Percentiles rank a stretch among this genome's conserved stretches.
Evolutionary conservation across 2,888 invertebrate genomes (phyloP).

Genomic region (Cancer borealis): DNA sequence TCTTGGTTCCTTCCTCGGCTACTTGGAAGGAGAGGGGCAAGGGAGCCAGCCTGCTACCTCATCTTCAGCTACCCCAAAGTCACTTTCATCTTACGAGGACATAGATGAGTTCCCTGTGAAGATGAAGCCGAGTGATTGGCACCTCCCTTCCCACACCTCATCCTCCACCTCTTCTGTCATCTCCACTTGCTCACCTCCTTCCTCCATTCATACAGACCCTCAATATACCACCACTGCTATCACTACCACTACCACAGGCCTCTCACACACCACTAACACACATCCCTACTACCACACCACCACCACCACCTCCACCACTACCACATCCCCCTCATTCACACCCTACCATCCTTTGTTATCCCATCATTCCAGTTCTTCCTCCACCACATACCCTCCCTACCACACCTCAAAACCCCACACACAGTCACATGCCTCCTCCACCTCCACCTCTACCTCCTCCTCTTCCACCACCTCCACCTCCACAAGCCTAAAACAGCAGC

Average conservation of each 20-base stretch:
- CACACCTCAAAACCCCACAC: background rate
- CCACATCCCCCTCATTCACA: background rate
- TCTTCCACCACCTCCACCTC: background rate
- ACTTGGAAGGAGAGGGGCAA: background rate
- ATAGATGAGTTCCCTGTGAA: constrained; percentile 16
- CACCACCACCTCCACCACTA: background rate
- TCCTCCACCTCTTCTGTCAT: background rate
- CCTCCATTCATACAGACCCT: constrained; percentile 1
- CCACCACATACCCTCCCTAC: background rate
- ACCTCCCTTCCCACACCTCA: background rate
- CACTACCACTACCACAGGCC: background rate
- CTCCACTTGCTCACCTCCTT: background rate
- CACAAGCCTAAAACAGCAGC: background rate
- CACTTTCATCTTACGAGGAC: background rate
- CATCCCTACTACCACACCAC: background rate
- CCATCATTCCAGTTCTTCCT: background rate
- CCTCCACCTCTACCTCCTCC: background rate
- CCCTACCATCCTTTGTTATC: background rate
- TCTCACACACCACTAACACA: background rate
- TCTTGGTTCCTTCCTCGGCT: background rate
- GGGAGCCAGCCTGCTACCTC: background rate
- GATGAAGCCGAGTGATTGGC: background rate
- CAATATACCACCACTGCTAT: background rate
- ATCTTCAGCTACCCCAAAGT: background rate
- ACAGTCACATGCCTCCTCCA: background rate